Evolutionary conservation across 1,140 invertebrate species (phyloP), one percentile per base, ranked within the genome.

Genomic region (Drosophila arawakana): DNA sequence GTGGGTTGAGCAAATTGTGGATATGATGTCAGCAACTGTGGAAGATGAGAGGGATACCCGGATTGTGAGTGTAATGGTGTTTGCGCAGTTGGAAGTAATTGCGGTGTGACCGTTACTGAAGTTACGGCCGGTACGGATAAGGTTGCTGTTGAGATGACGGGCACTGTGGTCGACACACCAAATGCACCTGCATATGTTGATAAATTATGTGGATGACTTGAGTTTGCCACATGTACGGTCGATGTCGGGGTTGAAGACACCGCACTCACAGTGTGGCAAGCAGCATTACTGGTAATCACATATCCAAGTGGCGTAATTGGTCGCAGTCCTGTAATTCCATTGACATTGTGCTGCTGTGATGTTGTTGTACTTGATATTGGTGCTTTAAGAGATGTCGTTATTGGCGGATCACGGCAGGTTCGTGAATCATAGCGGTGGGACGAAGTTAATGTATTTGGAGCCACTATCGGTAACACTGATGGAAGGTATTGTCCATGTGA

Each of bases 401-500:
- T 76, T 10, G 93, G 93, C 30, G 94, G 93, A 9, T 94, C 93
- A 21, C 94, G 88, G 80, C 91, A 93, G 49, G 92, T 93, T 47
- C 94, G 91, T 90, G 94, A 93, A 61, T 95, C 95, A 52, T 94
- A 93, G 73, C 94, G 95, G 21, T 95, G 94, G 11, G 76, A 61
- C 8, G 68, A 86, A 21, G 77, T 94, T 21, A 95, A 94, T 21
- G 95, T 94, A 41, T 94, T 95, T 11, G 95, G 94, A 13, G 95
- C 94, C 18, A 94, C 93, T 78, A 94, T 93, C 34, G 94, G 67
- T 59, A 85, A 58, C 49, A 76, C 92, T 58, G 94, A 93, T 15
- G 95, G 94, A 73, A 96, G 90, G 80, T 94, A 94, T 46, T 94
- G 94, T 72, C 95, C 95, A 82, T 96, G 95, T 81, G 95, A 94